A percentile compares a stretch with the other conserved stretches of the same genome.
These are phyloP conservation scores for Acipenser ruthenus DNA, from an alignment of 2,797 vertebrate genomes.

Conservation along the genomic window DNA sequence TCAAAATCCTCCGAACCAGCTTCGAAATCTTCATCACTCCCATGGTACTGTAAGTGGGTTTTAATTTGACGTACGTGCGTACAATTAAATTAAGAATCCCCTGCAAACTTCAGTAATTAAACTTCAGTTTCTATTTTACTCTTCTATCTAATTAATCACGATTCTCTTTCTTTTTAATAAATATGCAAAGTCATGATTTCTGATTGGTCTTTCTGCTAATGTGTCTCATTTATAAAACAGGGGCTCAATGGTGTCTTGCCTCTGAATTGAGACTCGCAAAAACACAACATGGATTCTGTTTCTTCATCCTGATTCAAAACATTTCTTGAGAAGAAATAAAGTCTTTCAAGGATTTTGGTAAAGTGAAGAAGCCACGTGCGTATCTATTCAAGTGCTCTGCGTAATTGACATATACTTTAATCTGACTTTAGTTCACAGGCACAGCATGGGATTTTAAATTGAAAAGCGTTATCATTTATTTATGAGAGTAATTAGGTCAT, in stretches of 20 bases:
- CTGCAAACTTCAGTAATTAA: slow-evolving; percentile 28
- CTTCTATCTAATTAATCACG: slow-evolving; percentile 65
- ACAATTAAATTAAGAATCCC: slow-evolving; percentile 30
- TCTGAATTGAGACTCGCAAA: slow-evolving; percentile 6
- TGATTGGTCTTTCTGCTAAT: slow-evolving; percentile 63
- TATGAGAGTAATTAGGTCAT: slow-evolving; percentile 76
- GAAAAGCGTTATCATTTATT: slow-evolving; percentile 77
- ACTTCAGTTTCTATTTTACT: slow-evolving; percentile 43
- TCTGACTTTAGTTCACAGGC: slow-evolving; percentile 64
- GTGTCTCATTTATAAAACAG: slow-evolving; percentile 63
- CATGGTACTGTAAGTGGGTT: too few relatives aligned
- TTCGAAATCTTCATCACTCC: too few relatives aligned
- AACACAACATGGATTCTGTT: too few relatives aligned
- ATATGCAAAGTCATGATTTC: slow-evolving; percentile 65
- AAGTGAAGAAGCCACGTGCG: slow-evolving; percentile 30
- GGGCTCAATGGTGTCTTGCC: slow-evolving; percentile 41
- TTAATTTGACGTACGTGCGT: too few relatives aligned
- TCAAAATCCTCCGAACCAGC: too few relatives aligned
- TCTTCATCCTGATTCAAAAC: too few relatives aligned
- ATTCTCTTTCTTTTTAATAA: slow-evolving; percentile 68
- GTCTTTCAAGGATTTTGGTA: too few relatives aligned
- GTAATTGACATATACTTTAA: slow-evolving; percentile 69
- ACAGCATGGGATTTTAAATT: slow-evolving; percentile 72
- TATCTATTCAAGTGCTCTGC: slow-evolving; percentile 64
- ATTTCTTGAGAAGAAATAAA: too few relatives aligned